Evolutionary conservation across 2,113 vertebrate species (phyloP), one percentile per base, ranked within the genome.

Genomic region (Alligator mississippiensis): DNA sequence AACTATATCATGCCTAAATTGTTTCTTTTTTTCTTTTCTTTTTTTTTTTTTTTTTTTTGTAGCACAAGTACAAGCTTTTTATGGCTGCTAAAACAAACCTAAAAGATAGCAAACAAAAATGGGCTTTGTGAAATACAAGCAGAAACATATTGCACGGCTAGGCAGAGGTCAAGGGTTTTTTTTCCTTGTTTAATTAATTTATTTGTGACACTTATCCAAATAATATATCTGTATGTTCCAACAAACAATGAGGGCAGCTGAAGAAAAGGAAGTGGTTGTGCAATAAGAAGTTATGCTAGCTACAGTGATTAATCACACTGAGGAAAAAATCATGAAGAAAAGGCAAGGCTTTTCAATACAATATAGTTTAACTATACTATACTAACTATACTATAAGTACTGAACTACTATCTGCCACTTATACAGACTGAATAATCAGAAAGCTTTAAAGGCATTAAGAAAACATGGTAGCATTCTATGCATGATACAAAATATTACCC

Each of bases 31-130:
- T 72, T 6, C 15, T 2, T 68, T 7, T 9, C 7, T 38, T 38
- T 18, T 91, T 38, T 21, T 19, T 72, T 38, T 72, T 3, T n/a
- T 1, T 68, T 6, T 28, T 13, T 92, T 90, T 84, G 17, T 62
- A 87, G 54, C 2, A 3, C 19, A 54, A 21, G 2, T 77, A 93
- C 80, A 70, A 22, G 57, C 21, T 75, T 92, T 66, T 94, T 93
- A 75, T 63, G 25, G 18, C 72, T 85, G 4, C 85, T 7, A 6
- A 66, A 89, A 72, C 18, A 84, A 76, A 89, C 28, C 61, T 80
- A 63, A 90, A 91, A 92, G 84, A 60, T 77, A 92, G 78, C 58
- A 92, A 87, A 77, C 55, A 25, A 47, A 84, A 64, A 78, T 30
- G 89, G 38, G 15, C 10, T 24, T 38, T 30, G 57, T 79, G 77